Evolutionary conservation across 2,888 invertebrate genomes (phyloP).

Genomic region (Diarsia rubi): DNA sequence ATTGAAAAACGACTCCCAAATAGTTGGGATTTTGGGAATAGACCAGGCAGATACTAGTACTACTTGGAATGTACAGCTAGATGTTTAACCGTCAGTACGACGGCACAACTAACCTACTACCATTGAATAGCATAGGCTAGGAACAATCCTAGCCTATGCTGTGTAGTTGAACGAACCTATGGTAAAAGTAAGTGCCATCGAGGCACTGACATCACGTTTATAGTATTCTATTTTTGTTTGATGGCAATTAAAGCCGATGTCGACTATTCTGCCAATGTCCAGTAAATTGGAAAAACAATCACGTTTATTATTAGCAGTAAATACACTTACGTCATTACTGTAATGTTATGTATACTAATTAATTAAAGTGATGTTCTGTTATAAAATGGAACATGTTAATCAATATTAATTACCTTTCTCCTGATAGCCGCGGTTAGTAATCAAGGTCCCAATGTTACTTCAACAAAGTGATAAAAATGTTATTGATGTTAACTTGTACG

Average conservation of each 20-base stretch:
- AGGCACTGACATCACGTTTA: not conserved
- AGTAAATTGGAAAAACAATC: too few species aligned
- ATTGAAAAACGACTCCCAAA: too few species aligned
- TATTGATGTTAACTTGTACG: not conserved
- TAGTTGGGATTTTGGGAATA: too few species aligned
- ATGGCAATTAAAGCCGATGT: too few species aligned
- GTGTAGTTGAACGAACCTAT: not conserved
- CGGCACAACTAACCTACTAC: too few species aligned
- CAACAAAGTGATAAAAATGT: slow-evolving; percentile 19
- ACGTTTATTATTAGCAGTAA: not conserved
- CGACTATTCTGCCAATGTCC: too few species aligned
- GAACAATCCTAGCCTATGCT: too few species aligned
- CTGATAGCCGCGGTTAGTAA: slow-evolving; percentile 10
- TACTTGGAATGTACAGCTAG: too few species aligned
- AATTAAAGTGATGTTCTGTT: slow-evolving; percentile 31
- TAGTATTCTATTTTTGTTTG: too few species aligned
- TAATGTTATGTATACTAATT: slow-evolving; percentile 15
- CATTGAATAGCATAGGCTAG: not conserved
- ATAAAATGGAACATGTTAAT: slow-evolving; percentile 33
- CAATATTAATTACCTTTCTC: slow-evolving; percentile 33
- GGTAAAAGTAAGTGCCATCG: not conserved
- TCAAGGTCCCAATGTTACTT: slow-evolving; percentile 21
- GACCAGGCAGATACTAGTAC: too few species aligned
- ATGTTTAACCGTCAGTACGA: too few species aligned
- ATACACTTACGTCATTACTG: not conserved